Base-by-base conservation (phyloP, 2,888 invertebrate genomes). In the Melipona bicolor region DNA sequence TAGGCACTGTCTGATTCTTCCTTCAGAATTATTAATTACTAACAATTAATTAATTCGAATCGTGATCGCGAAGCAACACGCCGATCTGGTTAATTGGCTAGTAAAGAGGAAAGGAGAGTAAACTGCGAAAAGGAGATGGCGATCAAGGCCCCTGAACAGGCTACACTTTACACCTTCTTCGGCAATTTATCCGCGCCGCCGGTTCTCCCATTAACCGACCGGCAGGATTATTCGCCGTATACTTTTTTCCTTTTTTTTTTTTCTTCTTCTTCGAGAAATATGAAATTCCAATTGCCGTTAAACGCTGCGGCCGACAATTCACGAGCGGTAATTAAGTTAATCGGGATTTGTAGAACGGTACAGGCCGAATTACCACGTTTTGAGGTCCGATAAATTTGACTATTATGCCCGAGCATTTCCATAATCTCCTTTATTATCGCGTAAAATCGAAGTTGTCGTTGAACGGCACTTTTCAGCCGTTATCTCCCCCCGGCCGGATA, bases 361-460 rank as follows among this genome's bases (percentile, higher is more conserved):
- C 70, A 73, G 85, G 69, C 43, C 70, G 71, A 64, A 87, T 85
- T 79, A 85, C 75, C 70, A 77, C 83, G 70, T 88, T 88, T 88
- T 77, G 79, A 88, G 77, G 79, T 68, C 50, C 81, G 79, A 86
- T 84, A 88, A 88, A 88, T 88, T 88, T 78, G 68, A 77, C 79
- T 81, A 83, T 88, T 80, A 79, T 79, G 75, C 67, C 50, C 49
- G 32, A 50, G 67, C 64, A 88, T 86, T 88, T 88, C 81, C 78
- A 82, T 86, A 88, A 86, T 88, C 81, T 78, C 76, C 75, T 88
- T 88, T 84, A 83, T 84, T 88, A 86, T 86, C 79, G 76, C 61
- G 67, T 62, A 71, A 84, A 88, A 88, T 88, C 78, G 86, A 77
- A 87, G 83, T 86, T 79, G 73, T 88, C 79, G 84, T 86, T 88